These are phyloP conservation scores for Sepiola atlantica DNA, from an alignment of 2,888 invertebrate genomes.

Conservation along the genomic window DNA sequence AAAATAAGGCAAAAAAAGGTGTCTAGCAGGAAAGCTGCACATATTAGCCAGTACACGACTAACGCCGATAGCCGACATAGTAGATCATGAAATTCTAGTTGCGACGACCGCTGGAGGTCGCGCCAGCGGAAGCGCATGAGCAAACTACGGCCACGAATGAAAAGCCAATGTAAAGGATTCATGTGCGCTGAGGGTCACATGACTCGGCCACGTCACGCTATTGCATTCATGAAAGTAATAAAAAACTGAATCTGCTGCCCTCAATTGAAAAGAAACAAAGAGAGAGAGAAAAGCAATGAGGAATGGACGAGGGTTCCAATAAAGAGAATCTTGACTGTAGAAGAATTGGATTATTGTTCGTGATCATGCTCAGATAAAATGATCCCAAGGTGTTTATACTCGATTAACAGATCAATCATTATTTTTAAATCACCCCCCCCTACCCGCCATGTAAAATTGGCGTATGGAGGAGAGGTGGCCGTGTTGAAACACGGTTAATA, in stretches of 20 bases:
- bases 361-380: not conserved
- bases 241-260: not conserved
- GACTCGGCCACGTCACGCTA: constrained; percentile 20
- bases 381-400: not conserved
- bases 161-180: not conserved
- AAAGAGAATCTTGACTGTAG: not conserved
- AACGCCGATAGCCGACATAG: not conserved
- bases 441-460: too few species aligned
- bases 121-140: constrained; percentile 4
- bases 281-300: not conserved
- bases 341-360: not conserved
- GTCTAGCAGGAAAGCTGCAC: not conserved
- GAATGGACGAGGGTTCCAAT: not conserved
- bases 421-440: too few species aligned
- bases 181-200: not conserved
- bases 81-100: constrained; percentile 20
- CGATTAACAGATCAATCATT: too few species aligned
- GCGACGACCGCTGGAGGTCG: not conserved
- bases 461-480: too few species aligned
- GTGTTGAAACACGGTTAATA: too few species aligned
- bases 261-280: not conserved
- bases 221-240: constrained; percentile 32
- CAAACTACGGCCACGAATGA: not conserved
- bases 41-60: constrained; percentile 9
- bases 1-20: not conserved